These are phyloP conservation scores for Catocala fraxini DNA, from an alignment of 2,888 invertebrate genomes.

Conservation along the genomic window DNA sequence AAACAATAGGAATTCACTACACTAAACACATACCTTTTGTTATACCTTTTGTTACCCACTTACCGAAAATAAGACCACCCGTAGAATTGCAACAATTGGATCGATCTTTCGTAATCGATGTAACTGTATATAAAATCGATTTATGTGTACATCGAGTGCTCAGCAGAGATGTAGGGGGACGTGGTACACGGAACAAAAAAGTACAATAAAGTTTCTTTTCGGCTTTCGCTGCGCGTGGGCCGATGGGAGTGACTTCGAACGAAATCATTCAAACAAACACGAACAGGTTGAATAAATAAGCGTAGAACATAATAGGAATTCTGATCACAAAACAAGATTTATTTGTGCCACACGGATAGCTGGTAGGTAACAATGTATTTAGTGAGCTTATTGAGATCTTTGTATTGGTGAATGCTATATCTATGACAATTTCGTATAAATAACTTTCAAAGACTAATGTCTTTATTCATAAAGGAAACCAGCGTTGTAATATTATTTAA, in stretches of 20 bases:
- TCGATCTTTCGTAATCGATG: conserved; percentile 61
- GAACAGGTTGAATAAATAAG: conserved; percentile 78
- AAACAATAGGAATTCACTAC: conserved; percentile 37
- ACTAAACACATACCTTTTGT: conserved; percentile 35
- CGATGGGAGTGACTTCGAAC: conserved; percentile 65
- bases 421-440: conserved; percentile 33
- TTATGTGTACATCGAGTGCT: conserved; percentile 42
- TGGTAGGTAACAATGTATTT: conserved; percentile 41
- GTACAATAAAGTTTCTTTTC: conserved; percentile 58
- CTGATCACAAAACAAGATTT: conserved; percentile 46
- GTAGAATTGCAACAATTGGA: conserved; percentile 59
- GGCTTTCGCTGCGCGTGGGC: conserved; percentile 63
- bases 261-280: conserved; percentile 74
- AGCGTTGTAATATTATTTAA: conserved; percentile 25
- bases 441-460: conserved; percentile 27
- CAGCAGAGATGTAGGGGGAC: conserved; percentile 49
- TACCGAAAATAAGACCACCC: conserved; percentile 44
- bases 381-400: conserved; percentile 38
- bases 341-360: conserved; percentile 38
- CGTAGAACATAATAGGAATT: conserved; percentile 48
- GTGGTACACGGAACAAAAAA: conserved; percentile 54
- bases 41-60: conserved; percentile 43
- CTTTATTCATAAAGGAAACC: conserved; percentile 35
- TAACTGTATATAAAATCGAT: conserved; percentile 61
- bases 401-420: conserved; percentile 29